Evolutionary conservation across 2,888 invertebrate species (phyloP).

Genomic region (Mesochorus sp.): DNA sequence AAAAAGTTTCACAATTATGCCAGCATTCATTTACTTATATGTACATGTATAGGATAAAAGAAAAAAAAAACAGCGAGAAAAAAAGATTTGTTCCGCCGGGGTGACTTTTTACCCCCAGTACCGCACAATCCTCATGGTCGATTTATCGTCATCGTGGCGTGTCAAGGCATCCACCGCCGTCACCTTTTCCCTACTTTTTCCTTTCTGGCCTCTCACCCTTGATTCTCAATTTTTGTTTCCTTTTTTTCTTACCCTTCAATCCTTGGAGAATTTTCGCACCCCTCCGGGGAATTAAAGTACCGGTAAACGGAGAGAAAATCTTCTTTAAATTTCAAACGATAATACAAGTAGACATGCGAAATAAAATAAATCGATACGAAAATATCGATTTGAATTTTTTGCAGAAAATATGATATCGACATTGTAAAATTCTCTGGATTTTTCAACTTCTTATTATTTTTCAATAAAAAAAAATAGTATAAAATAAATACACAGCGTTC

Average conservation of each 20-base stretch:
- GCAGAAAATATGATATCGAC: too few species aligned
- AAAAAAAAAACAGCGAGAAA: constrained; percentile 28
- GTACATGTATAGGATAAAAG: too few species aligned
- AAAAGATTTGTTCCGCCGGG: constrained; percentile 56
- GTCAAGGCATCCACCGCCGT: constrained; percentile 56
- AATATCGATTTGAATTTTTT: too few species aligned
- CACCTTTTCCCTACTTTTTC: constrained; percentile 43
- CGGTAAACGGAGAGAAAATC: constrained; percentile 23
- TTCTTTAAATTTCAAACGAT: background rate
- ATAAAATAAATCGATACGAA: too few species aligned
- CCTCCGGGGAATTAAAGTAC: constrained; percentile 50
- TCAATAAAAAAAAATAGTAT: background rate
- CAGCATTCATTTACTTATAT: constrained; percentile 30
- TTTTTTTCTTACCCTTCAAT: constrained; percentile 14
- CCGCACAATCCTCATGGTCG: constrained; percentile 53
- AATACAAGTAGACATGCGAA: background rate
- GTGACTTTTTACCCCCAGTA: constrained; percentile 32
- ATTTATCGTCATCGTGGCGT: constrained; percentile 55
- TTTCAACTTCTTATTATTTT: background rate
- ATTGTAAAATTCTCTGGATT: too few species aligned
- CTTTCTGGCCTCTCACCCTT: constrained; percentile 16
- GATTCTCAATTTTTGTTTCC: constrained; percentile 29
- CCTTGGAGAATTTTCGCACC: constrained; percentile 64
- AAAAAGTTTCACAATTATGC: background rate
- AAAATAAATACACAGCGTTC: background rate